These are phyloP conservation scores for Enteromius anoplus DNA, from an alignment of 2,797 vertebrate species.

Conservation along the genomic window DNA sequence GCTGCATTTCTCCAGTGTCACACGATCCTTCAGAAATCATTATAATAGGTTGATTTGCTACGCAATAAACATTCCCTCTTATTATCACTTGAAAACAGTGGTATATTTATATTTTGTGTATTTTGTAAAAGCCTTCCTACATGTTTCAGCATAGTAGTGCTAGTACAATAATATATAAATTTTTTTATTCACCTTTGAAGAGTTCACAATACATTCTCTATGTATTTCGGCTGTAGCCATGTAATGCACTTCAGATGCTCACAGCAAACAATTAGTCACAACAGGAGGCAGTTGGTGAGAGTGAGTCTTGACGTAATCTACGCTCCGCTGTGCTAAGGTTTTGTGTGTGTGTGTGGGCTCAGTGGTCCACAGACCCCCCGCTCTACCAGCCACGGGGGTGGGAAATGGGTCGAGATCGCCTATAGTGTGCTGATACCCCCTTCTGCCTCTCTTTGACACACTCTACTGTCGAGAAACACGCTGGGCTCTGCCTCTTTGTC, in stretches of 20 bases:
- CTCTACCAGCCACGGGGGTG: conserved; percentile 22
- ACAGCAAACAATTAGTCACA: conserved; percentile 56
- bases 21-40: too few species aligned
- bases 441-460: conserved; percentile 24
- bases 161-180: background rate
- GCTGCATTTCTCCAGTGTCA: too few species aligned
- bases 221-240: conserved; percentile 41
- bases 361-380: conserved; percentile 20
- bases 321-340: conserved; percentile 17
- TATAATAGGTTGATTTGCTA: background rate
- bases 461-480: conserved; percentile 15
- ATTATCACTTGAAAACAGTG: background rate
- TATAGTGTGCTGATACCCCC: conserved; percentile 30
- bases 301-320: conserved; percentile 46
- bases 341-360: conserved; percentile 2
- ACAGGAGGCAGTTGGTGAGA: conserved; percentile 51
- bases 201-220: background rate
- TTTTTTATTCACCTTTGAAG: background rate
- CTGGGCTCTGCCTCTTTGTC: conserved; percentile 34
- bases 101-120: background rate
- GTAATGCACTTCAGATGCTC: conserved; percentile 41
- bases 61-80: background rate
- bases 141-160: background rate
- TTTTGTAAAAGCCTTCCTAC: background rate
- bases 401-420: conserved; percentile 24